Evolutionary conservation across 2,797 vertebrate species (phyloP), one percentile per base, ranked within the genome.

Genomic region (Tenualosa ilisha): DNA sequence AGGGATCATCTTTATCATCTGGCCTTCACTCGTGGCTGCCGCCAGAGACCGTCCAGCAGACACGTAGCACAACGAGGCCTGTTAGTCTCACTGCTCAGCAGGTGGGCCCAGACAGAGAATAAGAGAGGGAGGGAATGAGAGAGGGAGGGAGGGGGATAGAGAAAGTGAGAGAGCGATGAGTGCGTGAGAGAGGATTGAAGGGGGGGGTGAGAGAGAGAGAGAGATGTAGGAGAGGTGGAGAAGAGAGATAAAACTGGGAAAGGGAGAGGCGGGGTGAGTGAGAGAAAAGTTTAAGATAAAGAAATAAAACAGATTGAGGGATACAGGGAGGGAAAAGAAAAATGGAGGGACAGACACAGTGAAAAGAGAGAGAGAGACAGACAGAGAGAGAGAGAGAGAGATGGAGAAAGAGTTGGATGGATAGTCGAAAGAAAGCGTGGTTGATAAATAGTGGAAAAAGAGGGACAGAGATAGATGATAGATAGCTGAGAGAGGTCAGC

Each of bases 401-500:
- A 20, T 13, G 40, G 26, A 37, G 65, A 13, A 12, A 72, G 68
- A 75, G 63, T 12, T 24, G 31, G 65, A 72, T 12, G 37, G 65
- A 72, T 26, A 72, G 31, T 15, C 1, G 72, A 46, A 7, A 79
- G 13, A 43, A 3, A 43, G 68, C 20, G 37, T 37, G 37, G 5
- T 37, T 17, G 68, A 75, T 5, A 75, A n/a, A 75, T 4, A 75
- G 15, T 20, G 31, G 37, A 46, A 46, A 79, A 3, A 46, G 31
- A n/a, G 15, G 6, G 31, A 37, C 12, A 72, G 17, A 88, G 88
- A 86, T 85, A 84, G 63, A 46, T 13, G 83, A 68, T 12, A 51
- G 63, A 46, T 13, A 81, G 79, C 83, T 83, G 82, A 81, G 17
- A 68, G 12, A 6, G 90, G 87, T 91, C 89, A 92, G 84, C 84